phyloP scores from a whole-genome alignment of 2,888 invertebrate genomes.

The Lamellibrachia columna region DNA sequence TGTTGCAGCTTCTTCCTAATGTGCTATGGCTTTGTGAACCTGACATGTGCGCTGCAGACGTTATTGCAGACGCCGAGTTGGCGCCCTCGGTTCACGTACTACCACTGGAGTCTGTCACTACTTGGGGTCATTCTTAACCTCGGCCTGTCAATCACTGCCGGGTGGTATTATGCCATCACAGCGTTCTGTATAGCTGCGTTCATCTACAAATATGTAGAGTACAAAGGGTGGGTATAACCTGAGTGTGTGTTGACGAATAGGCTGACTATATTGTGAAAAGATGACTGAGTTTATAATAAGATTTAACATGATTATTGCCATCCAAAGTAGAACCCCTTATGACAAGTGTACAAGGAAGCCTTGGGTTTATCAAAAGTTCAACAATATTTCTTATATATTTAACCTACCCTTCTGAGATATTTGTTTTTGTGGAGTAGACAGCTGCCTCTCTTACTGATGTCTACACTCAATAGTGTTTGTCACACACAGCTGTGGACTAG shows the following conservation, averaged over 20 bases:
- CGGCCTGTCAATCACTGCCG: slow-evolving; percentile 49
- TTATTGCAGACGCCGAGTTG: slow-evolving; percentile 88
- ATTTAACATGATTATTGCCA: too few species aligned
- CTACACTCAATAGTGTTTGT: too few species aligned
- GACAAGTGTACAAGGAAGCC: too few species aligned
- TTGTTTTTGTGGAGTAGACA: too few species aligned
- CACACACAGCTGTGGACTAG: too few species aligned
- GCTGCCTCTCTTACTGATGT: too few species aligned
- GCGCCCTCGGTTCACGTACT: slow-evolving; percentile 96
- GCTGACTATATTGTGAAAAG: too few species aligned
- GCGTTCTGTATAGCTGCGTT: slow-evolving; percentile 48
- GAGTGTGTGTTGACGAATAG: not conserved
- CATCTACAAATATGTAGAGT: slow-evolving; percentile 54
- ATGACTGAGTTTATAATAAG: too few species aligned
- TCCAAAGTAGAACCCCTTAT: too few species aligned
- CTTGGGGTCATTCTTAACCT: slow-evolving; percentile 50
- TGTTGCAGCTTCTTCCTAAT: slow-evolving; percentile 85
- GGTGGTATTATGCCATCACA: slow-evolving; percentile 52
- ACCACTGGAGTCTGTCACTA: slow-evolving; percentile 79
- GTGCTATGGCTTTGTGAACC: slow-evolving; percentile 98
- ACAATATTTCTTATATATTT: too few species aligned
- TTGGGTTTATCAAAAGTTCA: too few species aligned
- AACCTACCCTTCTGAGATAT: too few species aligned
- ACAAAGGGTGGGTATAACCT: slow-evolving; percentile 45
- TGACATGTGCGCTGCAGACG: slow-evolving; percentile 96